Conservation (phyloP, 2,888 invertebrate species). For the Caenorhabditis parvicauda region DNA sequence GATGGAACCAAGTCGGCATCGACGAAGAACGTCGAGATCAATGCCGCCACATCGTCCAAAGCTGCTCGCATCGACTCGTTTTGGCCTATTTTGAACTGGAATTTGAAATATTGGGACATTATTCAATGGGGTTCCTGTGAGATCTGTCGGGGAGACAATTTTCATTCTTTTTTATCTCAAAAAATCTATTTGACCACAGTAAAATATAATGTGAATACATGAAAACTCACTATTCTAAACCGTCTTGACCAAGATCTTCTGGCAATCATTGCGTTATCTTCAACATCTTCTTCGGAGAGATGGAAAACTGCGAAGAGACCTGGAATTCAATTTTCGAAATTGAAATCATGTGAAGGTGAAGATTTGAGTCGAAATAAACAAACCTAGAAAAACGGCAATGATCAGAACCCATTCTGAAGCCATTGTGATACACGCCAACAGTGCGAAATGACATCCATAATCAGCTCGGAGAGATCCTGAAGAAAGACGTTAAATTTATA, state of each 20-base stretch:
- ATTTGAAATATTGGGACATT: not conserved
- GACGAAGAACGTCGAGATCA: slow-evolving; percentile 59
- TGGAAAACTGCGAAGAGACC: too few species aligned
- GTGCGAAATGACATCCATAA: slow-evolving; percentile 28
- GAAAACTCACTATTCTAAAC: slow-evolving; percentile 38
- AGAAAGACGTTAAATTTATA: not conserved
- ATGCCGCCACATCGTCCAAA: slow-evolving; percentile 56
- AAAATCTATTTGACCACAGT: slow-evolving; percentile 1
- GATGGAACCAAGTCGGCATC: slow-evolving; percentile 77
- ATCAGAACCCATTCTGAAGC: slow-evolving; percentile 57
- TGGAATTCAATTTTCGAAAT: too few species aligned
- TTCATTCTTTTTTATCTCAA: not conserved
- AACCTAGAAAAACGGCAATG: slow-evolving; percentile 45
- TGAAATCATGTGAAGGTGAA: too few species aligned
- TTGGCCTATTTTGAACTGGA: slow-evolving; percentile 58
- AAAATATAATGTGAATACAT: not conserved
- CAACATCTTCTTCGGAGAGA: slow-evolving; percentile 37
- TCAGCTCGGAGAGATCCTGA: slow-evolving; percentile 17
- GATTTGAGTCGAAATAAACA: too few species aligned
- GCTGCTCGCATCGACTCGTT: slow-evolving; percentile 53
- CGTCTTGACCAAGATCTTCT: slow-evolving; percentile 43
- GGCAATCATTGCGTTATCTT: slow-evolving; percentile 45
- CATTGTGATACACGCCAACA: slow-evolving; percentile 44
- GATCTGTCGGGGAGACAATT: not conserved
- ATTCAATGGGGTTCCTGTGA: too few species aligned